A percentile compares a stretch with the other conserved stretches of the same genome.
Evolutionary conservation across 2,113 vertebrate species (phyloP).

Genomic region (Picathartes gymnocephalus): DNA sequence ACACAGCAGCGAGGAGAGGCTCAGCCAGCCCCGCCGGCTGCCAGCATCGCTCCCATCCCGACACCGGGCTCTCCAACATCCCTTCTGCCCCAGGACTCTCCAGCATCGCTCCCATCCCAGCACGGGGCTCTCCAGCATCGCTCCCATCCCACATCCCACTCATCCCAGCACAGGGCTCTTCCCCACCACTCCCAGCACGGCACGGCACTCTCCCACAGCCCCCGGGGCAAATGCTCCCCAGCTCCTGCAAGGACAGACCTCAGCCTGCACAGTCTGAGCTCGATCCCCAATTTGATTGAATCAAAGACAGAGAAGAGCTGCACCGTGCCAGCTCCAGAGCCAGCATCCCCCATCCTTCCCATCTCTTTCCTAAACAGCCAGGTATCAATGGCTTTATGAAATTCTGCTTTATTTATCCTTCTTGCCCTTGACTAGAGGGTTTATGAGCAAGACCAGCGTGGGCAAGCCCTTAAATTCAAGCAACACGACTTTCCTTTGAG

Average conservation of each 20-base stretch:
- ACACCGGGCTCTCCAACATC: neutral
- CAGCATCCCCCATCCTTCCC: neutral
- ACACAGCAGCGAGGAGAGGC: neutral
- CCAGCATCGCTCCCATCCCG: fast-evolving
- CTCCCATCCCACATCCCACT: fast-evolving
- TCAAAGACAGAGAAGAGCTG: neutral
- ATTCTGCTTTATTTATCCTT: neutral
- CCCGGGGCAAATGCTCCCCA: neutral
- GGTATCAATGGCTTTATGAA: neutral
- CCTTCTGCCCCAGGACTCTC: fast-evolving
- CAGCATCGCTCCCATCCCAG: fast-evolving
- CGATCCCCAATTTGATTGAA: neutral
- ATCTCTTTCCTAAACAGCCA: neutral
- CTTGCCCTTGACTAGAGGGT: neutral
- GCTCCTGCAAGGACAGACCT: neutral
- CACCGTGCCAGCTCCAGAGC: neutral
- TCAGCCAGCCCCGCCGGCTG: neutral
- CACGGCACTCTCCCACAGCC: neutral
- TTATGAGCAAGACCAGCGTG: neutral
- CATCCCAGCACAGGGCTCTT: neutral
- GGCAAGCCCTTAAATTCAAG: neutral
- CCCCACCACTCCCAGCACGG: neutral
- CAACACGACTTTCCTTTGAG: neutral
- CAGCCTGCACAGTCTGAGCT: neutral
- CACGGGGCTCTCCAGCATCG: neutral